Base-by-base conservation (phyloP, 2,113 vertebrate species). In the Rhombomys opimus region DNA sequence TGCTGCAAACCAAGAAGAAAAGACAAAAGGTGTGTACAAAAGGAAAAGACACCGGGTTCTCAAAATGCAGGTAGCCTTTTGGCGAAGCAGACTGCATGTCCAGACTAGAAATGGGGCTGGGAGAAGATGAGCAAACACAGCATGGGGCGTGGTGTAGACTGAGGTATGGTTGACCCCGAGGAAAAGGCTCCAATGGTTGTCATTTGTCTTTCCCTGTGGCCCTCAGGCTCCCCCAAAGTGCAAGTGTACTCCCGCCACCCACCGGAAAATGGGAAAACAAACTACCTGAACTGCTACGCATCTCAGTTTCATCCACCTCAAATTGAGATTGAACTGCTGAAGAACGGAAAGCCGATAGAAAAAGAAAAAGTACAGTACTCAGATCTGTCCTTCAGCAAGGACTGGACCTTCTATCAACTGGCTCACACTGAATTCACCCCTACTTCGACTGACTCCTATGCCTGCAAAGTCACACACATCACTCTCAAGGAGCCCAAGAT, bases 351-450 rank as follows among this genome's bases (percentile, higher is more conserved):
- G 0, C 96, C 95, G 2, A 96, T 99, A 0, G 0, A 7, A 0
- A 0, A 0, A 0, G 30, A 7, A 0, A 0, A 0, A 0, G 30
- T 97, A 2, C 0, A 82, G 0, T 98, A 97, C 68, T 95, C 98
- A 0, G 99, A 99, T 97, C 97, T 99, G 98, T 98, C 99, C 92
- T 99, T 99, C 97, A 97, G 98, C 1, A 84, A 98, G 0, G 94
- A 98, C 85, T 99, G 99, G 99, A 89, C 97, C 25, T 99, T 99
- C 97, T 97, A 99, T 52, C 98, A 99, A 73, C 99, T 99, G 94
- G 98, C 89, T 30, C 82, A 92, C 0, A 97, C 2, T 0, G 0
- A 6, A 0, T 99, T 99, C 93, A 95, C 0, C 0, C 99, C 99
- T 0, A 0, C 0, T 0, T 0, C 0, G 0, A 80, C 0, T 0